phyloP scores from a whole-genome alignment of 2,888 invertebrate genomes.

The Torymus aiolomorphi region DNA sequence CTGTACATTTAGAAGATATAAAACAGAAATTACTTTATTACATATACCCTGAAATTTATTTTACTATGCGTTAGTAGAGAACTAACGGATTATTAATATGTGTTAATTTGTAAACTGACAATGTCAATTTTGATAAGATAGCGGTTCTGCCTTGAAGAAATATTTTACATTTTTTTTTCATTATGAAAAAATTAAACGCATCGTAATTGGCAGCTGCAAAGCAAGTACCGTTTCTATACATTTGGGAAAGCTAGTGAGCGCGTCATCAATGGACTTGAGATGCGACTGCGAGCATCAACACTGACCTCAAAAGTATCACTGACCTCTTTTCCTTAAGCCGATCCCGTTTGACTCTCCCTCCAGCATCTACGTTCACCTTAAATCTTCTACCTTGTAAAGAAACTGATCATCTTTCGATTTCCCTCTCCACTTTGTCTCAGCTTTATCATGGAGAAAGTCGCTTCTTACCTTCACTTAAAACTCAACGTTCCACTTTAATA shows the following conservation, averaged over 20 bases:
- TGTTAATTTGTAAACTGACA: too few species aligned
- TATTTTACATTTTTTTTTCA: too few species aligned
- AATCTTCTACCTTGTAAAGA: neutral
- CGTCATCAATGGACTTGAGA: slow-evolving; percentile 36
- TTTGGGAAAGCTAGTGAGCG: slow-evolving; percentile 6
- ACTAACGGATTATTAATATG: too few species aligned
- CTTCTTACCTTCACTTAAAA: slow-evolving; percentile 39
- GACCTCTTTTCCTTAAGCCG: slow-evolving; percentile 52
- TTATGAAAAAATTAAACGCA: neutral
- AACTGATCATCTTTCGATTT: slow-evolving; percentile 39
- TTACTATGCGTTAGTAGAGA: too few species aligned
- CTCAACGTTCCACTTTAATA: neutral
- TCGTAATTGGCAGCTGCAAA: neutral
- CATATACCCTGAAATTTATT: too few species aligned
- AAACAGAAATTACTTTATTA: too few species aligned
- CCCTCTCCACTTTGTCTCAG: slow-evolving; percentile 9
- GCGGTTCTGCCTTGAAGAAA: too few species aligned
- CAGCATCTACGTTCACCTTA: slow-evolving; percentile 37
- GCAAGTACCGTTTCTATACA: slow-evolving; percentile 27
- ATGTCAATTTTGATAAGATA: too few species aligned
- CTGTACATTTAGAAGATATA: too few species aligned
- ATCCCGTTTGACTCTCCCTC: slow-evolving; percentile 55
- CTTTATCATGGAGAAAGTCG: slow-evolving; percentile 41
- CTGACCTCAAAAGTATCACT: slow-evolving; percentile 51
- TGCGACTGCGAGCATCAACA: slow-evolving; percentile 5